Evolutionary conservation across 2,797 vertebrate species (phyloP).

Genomic region (Valencia hispanica): DNA sequence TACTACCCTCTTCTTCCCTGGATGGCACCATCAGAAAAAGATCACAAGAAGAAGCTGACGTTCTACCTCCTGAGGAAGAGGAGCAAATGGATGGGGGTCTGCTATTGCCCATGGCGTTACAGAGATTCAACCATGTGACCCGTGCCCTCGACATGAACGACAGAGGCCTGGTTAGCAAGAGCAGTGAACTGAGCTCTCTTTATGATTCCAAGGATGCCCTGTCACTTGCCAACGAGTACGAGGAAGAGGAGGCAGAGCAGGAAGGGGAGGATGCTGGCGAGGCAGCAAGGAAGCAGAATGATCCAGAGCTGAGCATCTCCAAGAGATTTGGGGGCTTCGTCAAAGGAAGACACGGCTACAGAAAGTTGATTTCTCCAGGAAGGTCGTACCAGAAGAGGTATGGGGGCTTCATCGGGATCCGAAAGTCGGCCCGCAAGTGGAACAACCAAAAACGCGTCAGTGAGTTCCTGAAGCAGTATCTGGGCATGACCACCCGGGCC

Average conservation of each 20-base stretch:
- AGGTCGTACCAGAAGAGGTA: slow-evolving; percentile 92
- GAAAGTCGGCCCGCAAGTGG: slow-evolving; percentile 96
- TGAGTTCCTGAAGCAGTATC: slow-evolving; percentile 95
- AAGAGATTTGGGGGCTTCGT: slow-evolving; percentile 84
- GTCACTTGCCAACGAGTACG: slow-evolving; percentile 67
- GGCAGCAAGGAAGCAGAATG: slow-evolving; percentile 50
- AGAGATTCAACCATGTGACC: slow-evolving; percentile 75
- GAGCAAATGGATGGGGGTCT: slow-evolving; percentile 66
- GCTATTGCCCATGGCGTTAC: slow-evolving; percentile 68
- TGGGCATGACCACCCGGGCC: slow-evolving; percentile 90
- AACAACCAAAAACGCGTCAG: slow-evolving; percentile 98
- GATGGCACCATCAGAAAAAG: slow-evolving; percentile 70
- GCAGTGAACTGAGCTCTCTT: slow-evolving; percentile 48
- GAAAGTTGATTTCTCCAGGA: slow-evolving; percentile 78
- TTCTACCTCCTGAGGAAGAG: slow-evolving; percentile 69
- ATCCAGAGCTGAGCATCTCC: slow-evolving; percentile 71
- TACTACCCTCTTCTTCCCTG: slow-evolving; percentile 62
- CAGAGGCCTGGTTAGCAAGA: slow-evolving; percentile 49
- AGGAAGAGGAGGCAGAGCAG: slow-evolving; percentile 55
- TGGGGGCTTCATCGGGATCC: slow-evolving; percentile 93
- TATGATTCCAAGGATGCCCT: slow-evolving; percentile 63
- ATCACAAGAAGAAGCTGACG: slow-evolving; percentile 78
- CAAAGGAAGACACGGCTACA: slow-evolving; percentile 81
- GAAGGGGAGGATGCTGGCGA: slow-evolving; percentile 50
- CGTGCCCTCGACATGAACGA: slow-evolving; percentile 68